These are phyloP conservation scores for Dendropsophus ebraccatus DNA, from an alignment of 2,113 vertebrate species.

Conservation along the genomic window DNA sequence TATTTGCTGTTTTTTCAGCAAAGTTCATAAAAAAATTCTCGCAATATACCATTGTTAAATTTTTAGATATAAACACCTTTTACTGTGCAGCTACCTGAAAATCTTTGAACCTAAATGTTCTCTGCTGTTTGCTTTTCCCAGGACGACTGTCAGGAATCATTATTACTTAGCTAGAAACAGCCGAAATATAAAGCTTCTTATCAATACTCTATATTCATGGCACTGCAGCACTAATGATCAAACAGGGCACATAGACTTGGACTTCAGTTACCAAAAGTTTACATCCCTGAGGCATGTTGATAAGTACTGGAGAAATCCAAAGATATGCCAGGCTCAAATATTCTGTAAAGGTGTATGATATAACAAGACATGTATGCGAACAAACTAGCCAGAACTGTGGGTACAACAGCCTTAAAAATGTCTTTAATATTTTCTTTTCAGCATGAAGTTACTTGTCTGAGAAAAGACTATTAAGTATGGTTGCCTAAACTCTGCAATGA, in stretches of 20 bases:
- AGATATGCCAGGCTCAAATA: neutral
- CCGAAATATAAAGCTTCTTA: neutral
- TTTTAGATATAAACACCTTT: neutral
- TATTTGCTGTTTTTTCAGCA: neutral
- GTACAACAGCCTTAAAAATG: neutral
- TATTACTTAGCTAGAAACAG: neutral
- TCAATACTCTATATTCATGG: neutral
- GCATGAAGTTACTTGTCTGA: no score
- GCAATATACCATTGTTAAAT: neutral
- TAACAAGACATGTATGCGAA: neutral
- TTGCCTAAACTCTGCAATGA: no score
- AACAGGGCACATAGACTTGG: neutral
- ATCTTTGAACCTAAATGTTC: neutral
- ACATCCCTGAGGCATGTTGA: conserved; percentile 3
- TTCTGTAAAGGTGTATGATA: neutral
- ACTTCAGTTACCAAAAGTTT: neutral
- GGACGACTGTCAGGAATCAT: neutral
- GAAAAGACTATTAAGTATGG: no score
- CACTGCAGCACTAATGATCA: neutral
- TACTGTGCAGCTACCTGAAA: neutral
- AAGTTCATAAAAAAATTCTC: neutral
- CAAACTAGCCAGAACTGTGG: neutral
- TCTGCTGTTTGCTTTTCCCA: neutral
- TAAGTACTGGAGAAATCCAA: neutral
- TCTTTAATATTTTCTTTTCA: no score